These are phyloP conservation scores for Campylorhamphus procurvoides DNA, from an alignment of 2,113 vertebrate genomes.

Conservation along the genomic window DNA sequence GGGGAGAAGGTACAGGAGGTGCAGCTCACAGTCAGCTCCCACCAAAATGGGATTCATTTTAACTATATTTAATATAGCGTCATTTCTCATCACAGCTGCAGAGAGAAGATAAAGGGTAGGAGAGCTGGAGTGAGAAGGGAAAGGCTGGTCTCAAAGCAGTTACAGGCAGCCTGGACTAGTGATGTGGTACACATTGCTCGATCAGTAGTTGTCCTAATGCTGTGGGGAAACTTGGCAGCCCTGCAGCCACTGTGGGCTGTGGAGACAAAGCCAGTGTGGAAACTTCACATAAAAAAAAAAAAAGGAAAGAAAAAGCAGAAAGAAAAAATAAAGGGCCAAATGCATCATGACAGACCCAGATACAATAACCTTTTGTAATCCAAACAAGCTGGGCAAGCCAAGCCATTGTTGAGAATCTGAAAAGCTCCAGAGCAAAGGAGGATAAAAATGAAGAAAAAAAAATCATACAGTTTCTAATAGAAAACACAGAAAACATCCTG, in stretches of 20 bases:
- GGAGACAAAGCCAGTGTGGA: constrained; percentile 58
- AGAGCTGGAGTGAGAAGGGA: not conserved
- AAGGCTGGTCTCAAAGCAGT: constrained; percentile 21
- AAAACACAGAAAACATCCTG: constrained; percentile 9
- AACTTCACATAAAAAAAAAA: constrained; percentile 14
- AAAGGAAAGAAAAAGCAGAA: not conserved
- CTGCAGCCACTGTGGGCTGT: constrained; percentile 29
- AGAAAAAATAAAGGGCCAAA: constrained; percentile 20
- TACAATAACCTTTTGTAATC: constrained; percentile 73
- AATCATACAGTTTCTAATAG: not conserved
- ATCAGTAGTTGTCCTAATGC: constrained; percentile 43
- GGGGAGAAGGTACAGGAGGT: not conserved
- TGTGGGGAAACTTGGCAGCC: constrained; percentile 54
- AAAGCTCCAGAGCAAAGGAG: constrained; percentile 35
- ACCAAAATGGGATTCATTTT: not conserved
- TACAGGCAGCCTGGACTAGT: not conserved
- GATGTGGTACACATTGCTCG: not conserved
- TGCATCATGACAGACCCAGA: constrained; percentile 56
- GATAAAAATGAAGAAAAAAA: not conserved
- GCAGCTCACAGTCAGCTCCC: not conserved
- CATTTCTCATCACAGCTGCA: not conserved
- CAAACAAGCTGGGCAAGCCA: constrained; percentile 61
- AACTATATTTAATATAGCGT: not conserved
- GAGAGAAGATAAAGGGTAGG: not conserved
- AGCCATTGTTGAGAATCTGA: constrained; percentile 55